Evolutionary conservation across 2,888 invertebrate genomes (phyloP).

Genomic region (Protodeltote pygarga): DNA sequence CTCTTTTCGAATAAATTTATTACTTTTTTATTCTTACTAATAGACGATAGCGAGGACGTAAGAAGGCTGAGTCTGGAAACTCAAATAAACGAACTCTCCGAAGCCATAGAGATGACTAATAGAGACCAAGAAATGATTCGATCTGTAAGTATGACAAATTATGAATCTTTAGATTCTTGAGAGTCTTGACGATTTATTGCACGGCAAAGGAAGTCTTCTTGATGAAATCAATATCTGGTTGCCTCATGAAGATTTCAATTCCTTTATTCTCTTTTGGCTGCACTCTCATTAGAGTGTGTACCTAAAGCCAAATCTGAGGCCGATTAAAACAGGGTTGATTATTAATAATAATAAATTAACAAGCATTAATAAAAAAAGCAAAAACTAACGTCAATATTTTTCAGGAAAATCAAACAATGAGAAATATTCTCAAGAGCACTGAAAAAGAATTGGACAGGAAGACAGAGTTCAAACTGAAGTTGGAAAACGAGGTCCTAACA

Average conservation of each 20-base stretch:
- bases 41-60: conserved; percentile 84
- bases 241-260: too few relatives aligned
- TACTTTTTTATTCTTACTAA: conserved; percentile 24
- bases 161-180: too few relatives aligned
- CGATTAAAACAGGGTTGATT: too few relatives aligned
- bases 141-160: conserved; percentile 54
- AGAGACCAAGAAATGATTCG: conserved; percentile 86
- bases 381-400: too few relatives aligned
- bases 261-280: too few relatives aligned
- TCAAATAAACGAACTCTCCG: conserved; percentile 84
- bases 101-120: conserved; percentile 88
- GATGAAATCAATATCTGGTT: too few relatives aligned
- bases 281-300: too few relatives aligned
- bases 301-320: too few relatives aligned
- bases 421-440: conserved; percentile 69
- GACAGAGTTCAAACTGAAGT: conserved; percentile 80
- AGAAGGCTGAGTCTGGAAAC: conserved; percentile 83
- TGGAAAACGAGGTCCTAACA: conserved; percentile 89
- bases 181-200: too few relatives aligned
- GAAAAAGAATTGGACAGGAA: conserved; percentile 82
- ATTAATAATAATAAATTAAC: too few relatives aligned
- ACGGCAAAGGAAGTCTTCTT: too few relatives aligned
- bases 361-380: too few relatives aligned
- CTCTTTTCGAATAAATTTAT: neutral
- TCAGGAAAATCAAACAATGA: conserved; percentile 83